Evolutionary conservation across 2,113 vertebrate genomes (phyloP).

Genomic region (Dicentrarchus labrax): DNA sequence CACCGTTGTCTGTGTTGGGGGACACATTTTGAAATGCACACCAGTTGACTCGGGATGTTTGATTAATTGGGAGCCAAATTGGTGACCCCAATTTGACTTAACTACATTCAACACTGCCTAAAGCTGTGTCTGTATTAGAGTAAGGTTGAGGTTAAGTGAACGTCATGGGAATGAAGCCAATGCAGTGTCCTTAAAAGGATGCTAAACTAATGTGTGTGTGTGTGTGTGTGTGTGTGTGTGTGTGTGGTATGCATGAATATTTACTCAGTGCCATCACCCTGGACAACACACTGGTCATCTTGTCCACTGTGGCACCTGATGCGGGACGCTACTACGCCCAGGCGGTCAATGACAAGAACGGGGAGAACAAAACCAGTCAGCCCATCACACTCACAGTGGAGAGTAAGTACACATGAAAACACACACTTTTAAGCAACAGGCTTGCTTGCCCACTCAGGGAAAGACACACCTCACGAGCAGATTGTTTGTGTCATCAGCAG

Average conservation of each 20-base stretch:
- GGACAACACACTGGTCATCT: slow-evolving; percentile 97
- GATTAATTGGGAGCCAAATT: slow-evolving; percentile 53
- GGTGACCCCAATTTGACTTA: slow-evolving; percentile 28
- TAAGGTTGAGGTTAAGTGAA: slow-evolving; percentile 7
- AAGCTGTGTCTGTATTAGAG: slow-evolving; percentile 25
- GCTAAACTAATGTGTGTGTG: background rate
- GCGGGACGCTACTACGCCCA: slow-evolving; percentile 96
- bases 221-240: no score
- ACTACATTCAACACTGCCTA: slow-evolving; percentile 5
- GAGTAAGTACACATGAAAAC: slow-evolving; percentile 85
- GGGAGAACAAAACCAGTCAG: slow-evolving; percentile 99
- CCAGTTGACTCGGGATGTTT: slow-evolving; percentile 26
- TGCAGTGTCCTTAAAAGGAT: slow-evolving; percentile 4
- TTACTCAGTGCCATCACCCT: slow-evolving; percentile 92
- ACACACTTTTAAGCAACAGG: slow-evolving; percentile 3
- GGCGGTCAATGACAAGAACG: slow-evolving; percentile 98
- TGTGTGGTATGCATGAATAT: slow-evolving; percentile 15
- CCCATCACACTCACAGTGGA: slow-evolving; percentile 92
- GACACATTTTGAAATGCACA: slow-evolving; percentile 17
- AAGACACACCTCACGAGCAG: slow-evolving; percentile 15
- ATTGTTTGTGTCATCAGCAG: slow-evolving; percentile 39
- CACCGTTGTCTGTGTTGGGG: slow-evolving; percentile 4
- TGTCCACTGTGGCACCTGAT: slow-evolving; percentile 95
- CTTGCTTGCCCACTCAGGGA: background rate
- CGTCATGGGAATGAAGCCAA: background rate